Conservation (phyloP, 64 coral and sea anemone species). For the Montipora sp. region DNA sequence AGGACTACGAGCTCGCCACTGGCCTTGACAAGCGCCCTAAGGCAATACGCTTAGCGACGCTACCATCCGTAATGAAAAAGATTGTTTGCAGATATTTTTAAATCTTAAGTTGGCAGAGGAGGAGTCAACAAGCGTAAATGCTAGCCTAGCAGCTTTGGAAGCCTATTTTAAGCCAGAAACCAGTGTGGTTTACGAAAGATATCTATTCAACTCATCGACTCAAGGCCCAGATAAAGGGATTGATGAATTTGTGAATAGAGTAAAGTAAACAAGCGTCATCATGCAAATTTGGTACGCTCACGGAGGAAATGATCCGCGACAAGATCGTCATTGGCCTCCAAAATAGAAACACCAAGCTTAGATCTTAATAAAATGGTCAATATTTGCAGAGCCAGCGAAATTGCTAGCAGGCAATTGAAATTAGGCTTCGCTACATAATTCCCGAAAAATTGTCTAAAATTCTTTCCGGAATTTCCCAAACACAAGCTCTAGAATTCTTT, state of each 20-base stretch:
- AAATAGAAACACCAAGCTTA: constrained; percentile 24
- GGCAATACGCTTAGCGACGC: no score
- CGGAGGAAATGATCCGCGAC: constrained; percentile 56
- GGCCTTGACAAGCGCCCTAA: no score
- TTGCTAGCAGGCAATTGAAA: constrained; percentile 48
- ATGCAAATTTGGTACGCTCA: constrained; percentile 24
- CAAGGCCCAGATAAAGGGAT: constrained; percentile 10
- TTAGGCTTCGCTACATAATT: no score
- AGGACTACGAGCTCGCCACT: no score
- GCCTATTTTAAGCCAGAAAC: constrained; percentile 62
- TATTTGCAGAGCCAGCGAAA: constrained; percentile 55
- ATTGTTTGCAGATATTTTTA: constrained; percentile 43
- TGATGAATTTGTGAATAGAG: constrained; percentile 26
- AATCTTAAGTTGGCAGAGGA: constrained; percentile 36
- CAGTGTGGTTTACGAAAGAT: constrained; percentile 67
- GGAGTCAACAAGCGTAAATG: constrained; percentile 1
- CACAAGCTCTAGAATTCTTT: no score
- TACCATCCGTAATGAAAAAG: not conserved
- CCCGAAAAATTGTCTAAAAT: no score
- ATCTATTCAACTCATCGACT: constrained; percentile 46
- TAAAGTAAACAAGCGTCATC: constrained; percentile 35
- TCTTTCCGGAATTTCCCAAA: no score
- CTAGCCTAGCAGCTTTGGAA: constrained; percentile 45
- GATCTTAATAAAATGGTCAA: constrained; percentile 49
- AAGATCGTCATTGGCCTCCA: constrained; percentile 37